A percentile compares a stretch with the other conserved stretches of the same genome.
Evolutionary conservation across 2,888 invertebrate species (phyloP).

Genomic region (Pammene fasciana): DNA sequence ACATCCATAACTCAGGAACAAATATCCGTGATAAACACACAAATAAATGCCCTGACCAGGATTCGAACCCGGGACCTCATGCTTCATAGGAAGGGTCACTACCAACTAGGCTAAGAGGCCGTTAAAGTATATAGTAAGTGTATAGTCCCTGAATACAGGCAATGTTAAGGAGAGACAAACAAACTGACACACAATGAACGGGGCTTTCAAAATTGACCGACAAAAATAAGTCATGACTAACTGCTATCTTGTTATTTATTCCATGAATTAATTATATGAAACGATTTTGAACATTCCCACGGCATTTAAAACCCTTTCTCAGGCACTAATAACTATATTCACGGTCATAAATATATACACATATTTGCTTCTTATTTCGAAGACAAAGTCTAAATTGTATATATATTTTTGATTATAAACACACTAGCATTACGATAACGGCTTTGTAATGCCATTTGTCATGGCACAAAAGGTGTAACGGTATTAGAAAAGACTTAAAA

Average conservation of each 20-base stretch:
- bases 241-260: background rate
- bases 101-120: too few relatives aligned
- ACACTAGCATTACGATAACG: constrained; percentile 21
- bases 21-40: too few relatives aligned
- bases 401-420: background rate
- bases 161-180: background rate
- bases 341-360: background rate
- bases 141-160: too few relatives aligned
- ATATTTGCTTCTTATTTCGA: background rate
- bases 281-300: constrained; percentile 10
- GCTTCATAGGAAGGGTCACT: too few relatives aligned
- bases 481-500: background rate
- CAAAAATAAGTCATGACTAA: background rate
- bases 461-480: constrained; percentile 11
- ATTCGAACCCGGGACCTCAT: too few relatives aligned
- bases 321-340: constrained; percentile 4
- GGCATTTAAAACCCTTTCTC: constrained; percentile 11
- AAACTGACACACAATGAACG: background rate
- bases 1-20: too few relatives aligned
- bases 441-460: constrained; percentile 16
- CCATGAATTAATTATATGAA: constrained; percentile 8
- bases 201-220: background rate
- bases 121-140: too few relatives aligned
- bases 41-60: too few relatives aligned
- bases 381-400: background rate